Evolutionary conservation across 2,888 invertebrate species (phyloP).

Genomic region (Noctua janthina): DNA sequence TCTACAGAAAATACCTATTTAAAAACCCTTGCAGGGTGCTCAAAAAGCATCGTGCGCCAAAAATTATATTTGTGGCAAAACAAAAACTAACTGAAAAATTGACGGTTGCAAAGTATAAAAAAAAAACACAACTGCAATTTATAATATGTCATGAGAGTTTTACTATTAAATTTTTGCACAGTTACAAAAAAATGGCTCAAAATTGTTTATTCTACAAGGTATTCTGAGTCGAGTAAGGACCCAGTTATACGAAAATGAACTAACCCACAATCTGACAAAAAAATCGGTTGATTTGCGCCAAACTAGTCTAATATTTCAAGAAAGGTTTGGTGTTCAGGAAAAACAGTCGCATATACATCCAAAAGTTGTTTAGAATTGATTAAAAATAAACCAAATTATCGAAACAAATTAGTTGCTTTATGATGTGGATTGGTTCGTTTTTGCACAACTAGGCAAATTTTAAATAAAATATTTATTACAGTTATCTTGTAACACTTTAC

Average conservation of each 20-base stretch:
- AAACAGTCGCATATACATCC: neutral
- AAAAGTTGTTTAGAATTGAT: neutral
- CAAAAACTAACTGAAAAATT: conserved; percentile 25
- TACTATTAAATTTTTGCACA: neutral
- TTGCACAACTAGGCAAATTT: neutral
- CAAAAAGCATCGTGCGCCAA: conserved; percentile 54
- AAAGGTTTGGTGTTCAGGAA: neutral
- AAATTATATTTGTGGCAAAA: conserved; percentile 39
- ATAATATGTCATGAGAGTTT: neutral
- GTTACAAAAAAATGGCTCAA: neutral
- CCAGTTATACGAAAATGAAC: neutral
- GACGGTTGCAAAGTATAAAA: conserved; percentile 20
- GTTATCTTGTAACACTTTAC: conserved; percentile 14
- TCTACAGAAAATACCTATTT: conserved; percentile 22
- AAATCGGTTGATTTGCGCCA: neutral
- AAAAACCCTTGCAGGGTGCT: conserved; percentile 31
- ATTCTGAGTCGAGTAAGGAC: neutral
- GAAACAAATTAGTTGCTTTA: neutral
- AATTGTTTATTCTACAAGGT: neutral
- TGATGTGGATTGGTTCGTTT: neutral
- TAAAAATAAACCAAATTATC: neutral
- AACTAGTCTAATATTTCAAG: neutral
- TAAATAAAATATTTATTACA: neutral
- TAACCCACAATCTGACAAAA: neutral
- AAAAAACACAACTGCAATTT: conserved; percentile 13